Conservation (phyloP, 1,140 invertebrate species). For the Sinella curviseta region DNA sequence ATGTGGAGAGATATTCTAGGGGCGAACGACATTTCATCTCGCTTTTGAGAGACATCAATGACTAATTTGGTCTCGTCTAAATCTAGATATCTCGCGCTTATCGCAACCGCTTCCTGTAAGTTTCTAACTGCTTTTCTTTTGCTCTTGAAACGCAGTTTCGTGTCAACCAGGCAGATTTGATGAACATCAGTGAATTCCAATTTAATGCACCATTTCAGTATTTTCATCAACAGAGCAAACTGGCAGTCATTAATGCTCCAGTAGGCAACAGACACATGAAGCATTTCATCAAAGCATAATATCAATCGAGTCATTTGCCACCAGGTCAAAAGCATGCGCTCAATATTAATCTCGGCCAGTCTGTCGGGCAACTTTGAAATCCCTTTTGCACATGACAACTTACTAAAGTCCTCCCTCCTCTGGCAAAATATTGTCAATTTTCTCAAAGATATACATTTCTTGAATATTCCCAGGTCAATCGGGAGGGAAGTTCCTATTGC, state of each 20-base stretch:
- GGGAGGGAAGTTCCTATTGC: background rate
- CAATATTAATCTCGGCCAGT: background rate
- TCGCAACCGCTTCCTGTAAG: background rate
- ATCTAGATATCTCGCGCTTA: background rate
- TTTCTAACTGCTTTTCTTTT: background rate
- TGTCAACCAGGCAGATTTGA: background rate
- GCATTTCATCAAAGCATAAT: background rate
- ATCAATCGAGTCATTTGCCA: background rate
- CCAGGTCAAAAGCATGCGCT: background rate
- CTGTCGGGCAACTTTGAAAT: background rate
- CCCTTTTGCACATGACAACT: background rate
- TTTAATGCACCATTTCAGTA: background rate
- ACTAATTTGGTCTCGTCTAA: background rate
- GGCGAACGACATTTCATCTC: background rate
- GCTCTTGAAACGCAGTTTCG: background rate
- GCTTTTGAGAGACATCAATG: background rate
- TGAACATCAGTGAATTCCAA: background rate
- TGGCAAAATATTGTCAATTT: background rate
- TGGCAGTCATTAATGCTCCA: conserved; percentile 8
- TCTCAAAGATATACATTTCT: background rate
- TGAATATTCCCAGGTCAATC: background rate
- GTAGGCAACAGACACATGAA: background rate
- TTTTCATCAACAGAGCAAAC: background rate
- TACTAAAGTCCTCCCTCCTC: background rate
- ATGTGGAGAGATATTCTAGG: background rate